A percentile compares a stretch with the other conserved stretches of the same genome.
Conservation (phyloP, 1,140 invertebrate genomes). For the Pseudomyrmex cubaensis region DNA sequence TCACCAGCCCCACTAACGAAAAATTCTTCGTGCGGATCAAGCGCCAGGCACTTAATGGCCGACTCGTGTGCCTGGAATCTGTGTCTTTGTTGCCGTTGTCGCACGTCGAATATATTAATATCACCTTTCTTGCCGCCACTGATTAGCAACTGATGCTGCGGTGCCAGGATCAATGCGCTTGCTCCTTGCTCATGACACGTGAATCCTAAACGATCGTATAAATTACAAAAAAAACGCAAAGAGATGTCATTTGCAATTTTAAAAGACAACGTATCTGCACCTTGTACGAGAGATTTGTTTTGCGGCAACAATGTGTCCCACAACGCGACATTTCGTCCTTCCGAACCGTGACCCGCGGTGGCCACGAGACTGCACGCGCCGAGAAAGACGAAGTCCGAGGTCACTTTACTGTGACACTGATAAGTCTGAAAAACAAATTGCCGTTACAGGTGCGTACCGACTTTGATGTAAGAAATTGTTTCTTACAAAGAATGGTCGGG, state of each 20-base stretch:
- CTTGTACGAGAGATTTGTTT: constrained; percentile 96
- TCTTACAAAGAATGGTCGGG: constrained; percentile 97
- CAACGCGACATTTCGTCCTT: constrained; percentile 98
- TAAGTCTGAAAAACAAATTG: constrained; percentile 90
- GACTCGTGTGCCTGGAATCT: constrained; percentile 97
- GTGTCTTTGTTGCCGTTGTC: constrained; percentile 94
- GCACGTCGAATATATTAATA: constrained; percentile 97
- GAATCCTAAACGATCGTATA: constrained; percentile 88
- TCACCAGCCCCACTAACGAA: constrained; percentile 99
- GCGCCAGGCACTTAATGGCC: constrained; percentile 96
- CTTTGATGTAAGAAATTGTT: not conserved
- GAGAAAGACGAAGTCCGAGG: constrained; percentile 98
- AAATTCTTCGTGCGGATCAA: constrained; percentile 98
- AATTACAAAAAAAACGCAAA: not conserved
- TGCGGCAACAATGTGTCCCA: constrained; percentile 99
- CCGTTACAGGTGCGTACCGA: no score
- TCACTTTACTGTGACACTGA: constrained; percentile 98
- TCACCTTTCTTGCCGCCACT: constrained; percentile 98
- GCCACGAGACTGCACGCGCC: constrained; percentile 98
- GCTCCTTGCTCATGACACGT: constrained; percentile 97
- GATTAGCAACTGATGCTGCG: constrained; percentile 95
- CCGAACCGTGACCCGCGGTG: constrained; percentile 98
- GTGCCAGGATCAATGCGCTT: constrained; percentile 95
- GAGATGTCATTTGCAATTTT: no score
- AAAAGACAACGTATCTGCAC: constrained; percentile 80